phyloP scores from a whole-genome alignment of 2,113 vertebrate species.

The Mesembrinibis cayennensis region DNA sequence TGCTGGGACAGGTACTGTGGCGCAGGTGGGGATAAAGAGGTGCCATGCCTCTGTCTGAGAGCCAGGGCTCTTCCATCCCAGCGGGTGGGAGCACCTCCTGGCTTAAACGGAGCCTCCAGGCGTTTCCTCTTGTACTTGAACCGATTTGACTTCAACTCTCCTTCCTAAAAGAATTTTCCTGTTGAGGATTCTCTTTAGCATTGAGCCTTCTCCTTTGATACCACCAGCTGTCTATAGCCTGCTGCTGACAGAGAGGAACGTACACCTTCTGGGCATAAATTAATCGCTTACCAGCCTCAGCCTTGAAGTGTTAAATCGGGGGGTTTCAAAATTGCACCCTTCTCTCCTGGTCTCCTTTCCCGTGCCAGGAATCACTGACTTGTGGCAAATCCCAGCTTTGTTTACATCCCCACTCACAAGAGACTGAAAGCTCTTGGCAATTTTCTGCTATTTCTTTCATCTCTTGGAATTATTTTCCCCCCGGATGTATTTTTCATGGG shows the following conservation, averaged over 20 bases:
- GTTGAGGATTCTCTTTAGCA: background rate
- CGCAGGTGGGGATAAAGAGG: background rate
- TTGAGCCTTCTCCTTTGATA: background rate
- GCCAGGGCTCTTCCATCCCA: background rate
- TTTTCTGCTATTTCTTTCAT: background rate
- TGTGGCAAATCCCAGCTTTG: background rate
- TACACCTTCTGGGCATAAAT: background rate
- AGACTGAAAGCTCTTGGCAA: background rate
- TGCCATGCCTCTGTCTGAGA: background rate
- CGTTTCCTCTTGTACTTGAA: background rate
- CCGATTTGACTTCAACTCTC: background rate
- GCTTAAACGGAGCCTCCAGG: background rate
- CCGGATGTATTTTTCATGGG: slow-evolving; percentile 17
- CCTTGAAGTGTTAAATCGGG: background rate
- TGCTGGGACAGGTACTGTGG: background rate
- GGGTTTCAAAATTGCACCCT: background rate
- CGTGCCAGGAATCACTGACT: background rate
- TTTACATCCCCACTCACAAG: background rate
- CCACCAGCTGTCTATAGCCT: background rate
- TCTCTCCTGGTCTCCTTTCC: background rate
- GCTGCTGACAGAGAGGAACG: background rate
- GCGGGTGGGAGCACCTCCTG: background rate
- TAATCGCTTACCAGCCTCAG: background rate
- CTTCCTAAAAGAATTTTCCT: background rate
- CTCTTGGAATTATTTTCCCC: background rate